These are phyloP conservation scores for Agonopterix alstromeriana DNA, from an alignment of 2,888 invertebrate species.

Conservation along the genomic window DNA sequence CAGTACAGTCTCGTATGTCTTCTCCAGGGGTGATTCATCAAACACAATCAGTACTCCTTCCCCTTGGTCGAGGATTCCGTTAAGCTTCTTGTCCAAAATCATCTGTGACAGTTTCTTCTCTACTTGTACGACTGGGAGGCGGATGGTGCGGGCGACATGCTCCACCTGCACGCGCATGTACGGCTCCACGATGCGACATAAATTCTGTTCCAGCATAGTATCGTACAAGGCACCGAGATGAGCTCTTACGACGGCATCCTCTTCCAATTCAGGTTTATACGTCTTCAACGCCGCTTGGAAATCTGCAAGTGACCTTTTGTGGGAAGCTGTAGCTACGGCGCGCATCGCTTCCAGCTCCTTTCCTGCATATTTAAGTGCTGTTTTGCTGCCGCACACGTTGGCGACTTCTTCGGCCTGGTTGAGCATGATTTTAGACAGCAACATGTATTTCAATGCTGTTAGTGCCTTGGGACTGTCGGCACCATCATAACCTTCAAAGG, in stretches of 20 bases:
- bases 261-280: conserved; percentile 92
- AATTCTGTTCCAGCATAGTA: conserved; percentile 99
- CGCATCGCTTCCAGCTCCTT: conserved; percentile 98
- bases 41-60: conserved; percentile 98
- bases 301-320: conserved; percentile 96
- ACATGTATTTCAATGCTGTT: conserved; percentile 99
- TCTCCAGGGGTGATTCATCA: conserved; percentile 95
- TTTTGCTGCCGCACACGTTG: conserved; percentile 95
- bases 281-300: conserved; percentile 93
- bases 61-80: conserved; percentile 98
- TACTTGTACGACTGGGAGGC: conserved; percentile 91
- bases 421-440: conserved; percentile 98
- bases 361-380: conserved; percentile 97
- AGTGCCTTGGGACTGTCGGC: conserved; percentile 94
- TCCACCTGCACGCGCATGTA: conserved; percentile 97
- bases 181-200: conserved; percentile 98
- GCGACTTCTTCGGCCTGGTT: conserved; percentile 97
- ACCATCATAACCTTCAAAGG: conserved; percentile 98
- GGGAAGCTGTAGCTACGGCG: conserved; percentile 96
- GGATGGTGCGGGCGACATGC: conserved; percentile 94
- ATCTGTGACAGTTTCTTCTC: conserved; percentile 99
- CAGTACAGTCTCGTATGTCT: conserved; percentile 97
- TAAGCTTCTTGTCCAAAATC: conserved; percentile 98
- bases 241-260: conserved; percentile 97
- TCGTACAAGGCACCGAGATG: conserved; percentile 98